These are phyloP conservation scores for Myxocyprinus asiaticus DNA, from an alignment of 2,113 vertebrate genomes.

Conservation along the genomic window DNA sequence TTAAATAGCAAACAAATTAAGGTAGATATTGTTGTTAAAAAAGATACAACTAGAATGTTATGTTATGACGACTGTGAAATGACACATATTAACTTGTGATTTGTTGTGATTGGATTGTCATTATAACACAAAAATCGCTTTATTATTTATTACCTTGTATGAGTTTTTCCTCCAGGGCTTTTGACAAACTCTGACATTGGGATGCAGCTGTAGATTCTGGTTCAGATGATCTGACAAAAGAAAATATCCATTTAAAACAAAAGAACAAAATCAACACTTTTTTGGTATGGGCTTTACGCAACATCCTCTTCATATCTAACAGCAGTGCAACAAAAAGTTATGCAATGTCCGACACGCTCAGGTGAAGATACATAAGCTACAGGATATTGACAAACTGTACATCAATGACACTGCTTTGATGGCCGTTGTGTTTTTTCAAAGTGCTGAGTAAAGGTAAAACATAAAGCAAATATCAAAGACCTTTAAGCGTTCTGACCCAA, in stretches of 20 bases:
- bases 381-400: slow-evolving; percentile 43
- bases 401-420: slow-evolving; percentile 42
- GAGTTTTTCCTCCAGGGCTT: slow-evolving; percentile 33
- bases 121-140: too few species aligned
- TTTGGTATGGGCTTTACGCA: background rate
- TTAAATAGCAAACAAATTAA: background rate
- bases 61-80: too few species aligned
- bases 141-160: slow-evolving; percentile 31
- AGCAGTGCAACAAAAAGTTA: background rate
- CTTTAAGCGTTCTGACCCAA: slow-evolving; percentile 23
- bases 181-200: background rate
- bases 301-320: slow-evolving; percentile 6
- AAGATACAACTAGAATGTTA: too few species aligned
- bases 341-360: background rate
- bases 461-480: slow-evolving; percentile 46
- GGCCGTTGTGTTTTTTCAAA: slow-evolving; percentile 24
- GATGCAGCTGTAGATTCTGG: slow-evolving; percentile 7
- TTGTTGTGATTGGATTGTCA: too few species aligned
- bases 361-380: slow-evolving; percentile 7
- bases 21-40: slow-evolving; percentile 1
- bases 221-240: slow-evolving; percentile 18
- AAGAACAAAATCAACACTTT: background rate
- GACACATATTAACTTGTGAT: too few species aligned
- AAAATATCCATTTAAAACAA: background rate
- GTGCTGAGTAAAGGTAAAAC: slow-evolving; percentile 33